Conservation (phyloP, 2,113 vertebrate species). For the Lasiurus cinereus region DNA sequence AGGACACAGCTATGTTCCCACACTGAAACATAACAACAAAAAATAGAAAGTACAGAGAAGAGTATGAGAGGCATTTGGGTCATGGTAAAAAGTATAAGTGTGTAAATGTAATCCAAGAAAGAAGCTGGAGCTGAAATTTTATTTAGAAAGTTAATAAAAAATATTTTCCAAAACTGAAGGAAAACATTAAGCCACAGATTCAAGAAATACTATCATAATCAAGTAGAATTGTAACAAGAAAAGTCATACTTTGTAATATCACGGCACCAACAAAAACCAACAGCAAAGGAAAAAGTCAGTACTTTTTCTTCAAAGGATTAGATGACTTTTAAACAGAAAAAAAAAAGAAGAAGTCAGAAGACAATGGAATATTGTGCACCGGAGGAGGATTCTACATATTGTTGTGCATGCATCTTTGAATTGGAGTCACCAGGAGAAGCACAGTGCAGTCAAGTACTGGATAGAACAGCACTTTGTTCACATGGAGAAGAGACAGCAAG, state of each 20-base stretch:
- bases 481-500: neutral
- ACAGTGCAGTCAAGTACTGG: neutral
- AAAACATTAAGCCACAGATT: neutral
- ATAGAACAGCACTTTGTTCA: neutral
- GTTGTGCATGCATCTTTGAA: too few relatives aligned
- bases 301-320: neutral
- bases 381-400: neutral
- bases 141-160: conserved; percentile 18
- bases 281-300: neutral
- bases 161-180: neutral
- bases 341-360: neutral
- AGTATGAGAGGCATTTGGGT: neutral
- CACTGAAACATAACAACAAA: neutral
- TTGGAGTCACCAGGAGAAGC: neutral
- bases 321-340: neutral
- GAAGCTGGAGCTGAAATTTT: neutral
- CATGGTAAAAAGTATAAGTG: neutral
- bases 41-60: neutral
- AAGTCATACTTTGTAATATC: neutral
- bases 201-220: neutral
- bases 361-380: neutral
- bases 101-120: neutral
- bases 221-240: neutral
- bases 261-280: neutral
- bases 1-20: neutral